Conservation (phyloP, 2,113 vertebrate genomes). For the Chlorocebus sabaeus region DNA sequence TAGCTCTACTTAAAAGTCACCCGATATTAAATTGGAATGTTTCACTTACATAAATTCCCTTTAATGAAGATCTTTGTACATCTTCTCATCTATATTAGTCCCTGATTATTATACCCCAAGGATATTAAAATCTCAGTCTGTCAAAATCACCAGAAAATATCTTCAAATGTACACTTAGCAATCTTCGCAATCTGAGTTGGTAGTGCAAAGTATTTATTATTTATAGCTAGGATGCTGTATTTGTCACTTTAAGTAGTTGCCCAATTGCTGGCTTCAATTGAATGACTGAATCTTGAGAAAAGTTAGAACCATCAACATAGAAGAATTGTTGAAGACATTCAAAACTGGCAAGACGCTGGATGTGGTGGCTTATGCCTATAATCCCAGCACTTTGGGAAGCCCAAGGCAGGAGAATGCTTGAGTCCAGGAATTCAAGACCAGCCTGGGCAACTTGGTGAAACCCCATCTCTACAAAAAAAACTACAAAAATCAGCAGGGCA, state of each 20-base stretch:
- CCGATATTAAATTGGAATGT: conserved; percentile 44
- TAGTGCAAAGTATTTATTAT: conserved; percentile 22
- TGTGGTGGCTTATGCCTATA: no score
- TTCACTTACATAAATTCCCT: conserved; percentile 53
- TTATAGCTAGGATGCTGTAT: background rate
- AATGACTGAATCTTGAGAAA: background rate
- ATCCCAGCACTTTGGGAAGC: no score
- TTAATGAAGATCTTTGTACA: conserved; percentile 46
- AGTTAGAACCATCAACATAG: background rate
- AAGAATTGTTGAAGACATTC: background rate
- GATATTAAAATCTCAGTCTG: conserved; percentile 35
- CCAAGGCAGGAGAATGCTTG: no score
- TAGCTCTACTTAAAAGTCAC: conserved; percentile 50
- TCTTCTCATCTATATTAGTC: conserved; percentile 26
- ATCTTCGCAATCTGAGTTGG: background rate
- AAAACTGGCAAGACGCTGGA: background rate
- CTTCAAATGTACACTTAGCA: conserved; percentile 14
- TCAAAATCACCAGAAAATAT: conserved; percentile 43
- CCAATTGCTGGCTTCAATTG: background rate
- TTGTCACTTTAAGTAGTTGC: conserved; percentile 18
- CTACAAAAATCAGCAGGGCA: no score
- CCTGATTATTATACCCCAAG: conserved; percentile 33
- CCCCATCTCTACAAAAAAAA: no score
- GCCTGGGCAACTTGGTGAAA: no score
- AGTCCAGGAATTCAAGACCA: no score